Evolutionary conservation across 2,888 invertebrate species (phyloP), one percentile per base, ranked within the genome.

Genomic region (Beris chalybata): DNA sequence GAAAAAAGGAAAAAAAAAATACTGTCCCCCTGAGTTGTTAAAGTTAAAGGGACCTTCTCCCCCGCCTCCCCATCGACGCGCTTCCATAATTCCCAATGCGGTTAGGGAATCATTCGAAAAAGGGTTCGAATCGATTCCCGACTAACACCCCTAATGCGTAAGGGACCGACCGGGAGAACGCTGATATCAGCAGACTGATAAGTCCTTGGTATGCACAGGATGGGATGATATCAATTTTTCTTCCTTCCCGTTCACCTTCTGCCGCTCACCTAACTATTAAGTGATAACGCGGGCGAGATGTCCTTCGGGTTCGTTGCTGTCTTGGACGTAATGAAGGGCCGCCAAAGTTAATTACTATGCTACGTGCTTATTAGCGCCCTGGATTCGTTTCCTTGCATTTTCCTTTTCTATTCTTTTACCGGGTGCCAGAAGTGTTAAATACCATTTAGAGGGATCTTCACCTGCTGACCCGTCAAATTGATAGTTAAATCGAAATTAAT

Each of bases 191-290:
- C 31, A 31, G n/a, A 3, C 5, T 9, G 30, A 29, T 6, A 31
- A 30, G 29, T 31, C 31, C 4, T 31, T 31, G 47, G 5, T 12
- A 47, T 11, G 47, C 1, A 47, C 5, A 47, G 47, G 47, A 30
- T 47, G 22, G n/a, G 45, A 58, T 43, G 58, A 58, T 58, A 58
- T 58, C 29, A 58, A 58, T 11, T 58, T 58, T 58, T 58, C 58
- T 47, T 47, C 38, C 1, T 29, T 32, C 9, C 38, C 7, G 1
- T 13, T 43, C 56, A 38, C 12, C 43, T 32, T 56, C n/a, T n/a
- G 5, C 29, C 58, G 47, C 12, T 29, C 31, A 22, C 45, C 44
- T 58, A 45, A 58, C 9, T 58, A 58, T 58, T 58, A 45, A 45
- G 58, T 47, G 58, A 58, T 58, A 58, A 58, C 47, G 47, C 38